Base-by-base conservation (phyloP, 2,888 invertebrate species). In the Hemithea aestivaria region DNA sequence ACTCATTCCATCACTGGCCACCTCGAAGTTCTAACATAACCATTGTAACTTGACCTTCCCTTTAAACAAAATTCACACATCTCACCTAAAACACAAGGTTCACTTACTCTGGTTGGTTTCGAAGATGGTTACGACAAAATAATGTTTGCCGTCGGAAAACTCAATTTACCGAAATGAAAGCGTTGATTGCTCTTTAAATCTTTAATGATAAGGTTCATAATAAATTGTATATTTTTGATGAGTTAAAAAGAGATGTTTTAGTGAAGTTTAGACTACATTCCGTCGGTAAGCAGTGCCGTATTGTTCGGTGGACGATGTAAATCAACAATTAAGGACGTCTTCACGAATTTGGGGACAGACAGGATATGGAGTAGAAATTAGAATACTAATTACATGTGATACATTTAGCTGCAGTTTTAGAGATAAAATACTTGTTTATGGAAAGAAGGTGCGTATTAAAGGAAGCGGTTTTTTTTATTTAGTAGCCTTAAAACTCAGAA, bases 1-100 rank as follows among this genome's bases (percentile, higher is more conserved):
- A 83, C 53, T 83, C 82, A 81, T 73, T 69, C 67, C 73, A 73
- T 74, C 77, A 77, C 58, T 71, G 80, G 69, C 80, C 82, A 81
- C 79, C 78, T 61, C 74, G 72, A 69, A 72, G 73, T 51, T 55
- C 44, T 61, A 56, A 58, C 61, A 58, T 44, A 32, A 47, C 72
- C 67, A 64, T 1, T 32, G n/a, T 53, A 48, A 46, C 22, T 20
- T 32, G 50, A 63, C 30, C 63, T 25, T 28, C 3, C 6, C 26
- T 29, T 30, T 53, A 62, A 53, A 11, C 58, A 20, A 73, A 62
- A 61, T 41, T 40, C 37, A 36, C 33, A 52, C 43, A 40, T 72
- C 67, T 43, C 22, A 8, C 32, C 40, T 29, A 10, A 5, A 8
- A 0, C 8, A 49, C 59, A 72, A 57, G 55, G 60, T 52, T 44